Base-by-base conservation (phyloP, 2,888 invertebrate species). In the Coremacera marginata region DNA sequence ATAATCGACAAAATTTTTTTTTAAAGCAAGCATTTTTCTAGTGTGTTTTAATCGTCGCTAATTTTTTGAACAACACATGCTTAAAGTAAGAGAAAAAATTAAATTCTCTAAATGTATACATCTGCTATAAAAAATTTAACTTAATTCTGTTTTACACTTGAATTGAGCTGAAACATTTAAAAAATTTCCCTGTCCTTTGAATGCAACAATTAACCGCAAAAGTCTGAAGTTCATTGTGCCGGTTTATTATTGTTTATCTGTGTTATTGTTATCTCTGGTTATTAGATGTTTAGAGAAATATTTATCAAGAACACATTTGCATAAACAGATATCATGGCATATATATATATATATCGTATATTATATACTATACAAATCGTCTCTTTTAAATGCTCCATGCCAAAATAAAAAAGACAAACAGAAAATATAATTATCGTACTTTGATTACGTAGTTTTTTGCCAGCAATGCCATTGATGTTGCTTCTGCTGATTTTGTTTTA, bases 161-260 rank as follows among this genome's bases (percentile, higher is more conserved):
- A 44, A 44, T 11, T 11, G 14, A 11, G 11, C 11, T 44, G 44
- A 44, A 44, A 44, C 1, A 44, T 44, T 44, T 44, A 44, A 44
- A 44, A n/a, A 11, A 44, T 44, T 11, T 44, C 3, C 11, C 44
- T 44, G 44, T 44, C 44, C 11, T 44, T 44, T 7, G 44, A 44
- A 44, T 44, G 7, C 44, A 44, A 44, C 11, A 44, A 44, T 3
- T 19, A 52, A 52, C n/a, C 2, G 31, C 25, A n/a, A 31, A 31
- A 51, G 49, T 68, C 68, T 68, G 51, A 68, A 68, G 68, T 52
- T 51, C 68, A 51, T 11, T 68, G 68, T 49, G 44, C 51, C 25
- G 14, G 25, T 8, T 68, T 51, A 14, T 49, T 51, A n/a, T 44
- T 37, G 37, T 37, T 34, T 67, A 67, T 67, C 19, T 44, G 37